phyloP scores from a whole-genome alignment of 2,888 invertebrate genomes.

The Gandaritis pyraliata region DNA sequence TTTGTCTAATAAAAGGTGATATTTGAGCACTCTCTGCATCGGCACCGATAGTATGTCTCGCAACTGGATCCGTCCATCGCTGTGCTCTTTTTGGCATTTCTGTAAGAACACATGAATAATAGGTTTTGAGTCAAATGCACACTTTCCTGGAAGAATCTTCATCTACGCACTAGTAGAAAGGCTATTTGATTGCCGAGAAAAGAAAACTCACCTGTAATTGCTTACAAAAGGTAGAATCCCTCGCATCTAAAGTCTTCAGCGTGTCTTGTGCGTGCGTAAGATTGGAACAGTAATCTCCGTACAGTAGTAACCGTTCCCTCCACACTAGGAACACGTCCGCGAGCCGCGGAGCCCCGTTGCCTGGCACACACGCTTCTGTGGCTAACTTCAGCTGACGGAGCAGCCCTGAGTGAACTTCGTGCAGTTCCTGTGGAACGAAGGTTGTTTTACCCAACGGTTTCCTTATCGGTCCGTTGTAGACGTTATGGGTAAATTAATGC shows the following conservation, averaged over 20 bases:
- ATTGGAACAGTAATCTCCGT: conserved; percentile 98
- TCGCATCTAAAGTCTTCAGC: conserved; percentile 90
- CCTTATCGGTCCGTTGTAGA: too few species aligned
- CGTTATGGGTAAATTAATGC: too few species aligned
- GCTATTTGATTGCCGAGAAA: too few species aligned
- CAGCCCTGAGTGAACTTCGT: conserved; percentile 94
- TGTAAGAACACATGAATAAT: conserved; percentile 57
- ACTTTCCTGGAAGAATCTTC: too few species aligned
- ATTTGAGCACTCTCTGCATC: conserved; percentile 99
- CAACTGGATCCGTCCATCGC: conserved; percentile 96
- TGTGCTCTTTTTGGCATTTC: conserved; percentile 97
- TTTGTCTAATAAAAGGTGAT: conserved; percentile 96
- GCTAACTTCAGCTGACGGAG: conserved; percentile 91
- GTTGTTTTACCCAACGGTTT: background rate
- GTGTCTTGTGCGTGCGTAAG: conserved; percentile 94
- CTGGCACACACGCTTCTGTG: conserved; percentile 84
- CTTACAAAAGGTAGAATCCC: conserved; percentile 86
- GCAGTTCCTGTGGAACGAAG: conserved; percentile 86
- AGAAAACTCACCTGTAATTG: conserved; percentile 86
- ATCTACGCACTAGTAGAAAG: too few species aligned
- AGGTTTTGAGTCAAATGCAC: too few species aligned
- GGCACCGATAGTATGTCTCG: conserved; percentile 98
- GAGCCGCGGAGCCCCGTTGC: conserved; percentile 78
- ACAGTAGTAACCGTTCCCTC: conserved; percentile 95
- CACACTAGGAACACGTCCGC: conserved; percentile 95